A percentile compares a stretch with the other conserved stretches of the same genome.
Conservation (phyloP, 2,113 vertebrate species). For the Callospermophilus lateralis region DNA sequence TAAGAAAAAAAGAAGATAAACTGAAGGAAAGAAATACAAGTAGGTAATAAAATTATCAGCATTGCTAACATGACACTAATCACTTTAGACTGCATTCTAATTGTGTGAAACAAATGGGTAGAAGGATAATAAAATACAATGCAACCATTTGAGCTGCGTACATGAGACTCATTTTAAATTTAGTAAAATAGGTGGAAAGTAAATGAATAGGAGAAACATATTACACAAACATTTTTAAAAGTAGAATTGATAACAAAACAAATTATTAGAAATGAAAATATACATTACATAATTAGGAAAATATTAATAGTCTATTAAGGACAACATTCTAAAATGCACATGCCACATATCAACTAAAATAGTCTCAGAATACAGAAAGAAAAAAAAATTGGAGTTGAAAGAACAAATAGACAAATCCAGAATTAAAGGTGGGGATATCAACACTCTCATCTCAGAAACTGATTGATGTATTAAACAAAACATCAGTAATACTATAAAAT, state of each 20-base stretch:
- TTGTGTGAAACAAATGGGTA: not conserved
- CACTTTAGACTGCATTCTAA: not conserved
- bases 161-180: too few relatives aligned
- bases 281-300: too few relatives aligned
- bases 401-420: not conserved
- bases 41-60: not conserved
- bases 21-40: not conserved
- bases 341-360: too few relatives aligned
- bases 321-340: too few relatives aligned
- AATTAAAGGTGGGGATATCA: not conserved
- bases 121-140: not conserved
- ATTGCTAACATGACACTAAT: not conserved
- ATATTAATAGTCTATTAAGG: too few relatives aligned
- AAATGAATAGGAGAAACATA: not conserved
- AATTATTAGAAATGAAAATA: not conserved
- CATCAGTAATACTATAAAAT: not conserved
- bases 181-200: not conserved
- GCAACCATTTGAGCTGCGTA: not conserved
- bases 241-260: not conserved
- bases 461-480: not conserved
- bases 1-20: not conserved
- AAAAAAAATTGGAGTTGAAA: too few relatives aligned
- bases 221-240: not conserved
- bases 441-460: not conserved
- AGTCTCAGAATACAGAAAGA: too few relatives aligned